Base-by-base conservation (phyloP, 2,113 vertebrate genomes). In the Nothocercus julius region DNA sequence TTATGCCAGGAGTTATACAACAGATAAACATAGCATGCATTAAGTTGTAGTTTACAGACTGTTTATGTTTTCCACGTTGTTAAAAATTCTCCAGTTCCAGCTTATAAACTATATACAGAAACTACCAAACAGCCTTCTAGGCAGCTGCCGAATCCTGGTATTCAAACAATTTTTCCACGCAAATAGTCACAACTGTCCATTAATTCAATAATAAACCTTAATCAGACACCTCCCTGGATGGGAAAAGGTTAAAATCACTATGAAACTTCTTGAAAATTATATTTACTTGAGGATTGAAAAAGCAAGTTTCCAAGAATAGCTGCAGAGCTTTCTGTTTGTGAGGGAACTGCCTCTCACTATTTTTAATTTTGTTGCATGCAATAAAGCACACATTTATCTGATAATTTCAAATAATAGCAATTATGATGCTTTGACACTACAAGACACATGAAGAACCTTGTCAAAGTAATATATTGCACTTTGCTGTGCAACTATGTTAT, bases 391-490 rank as follows among this genome's bases (percentile, higher is more conserved):
- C 49, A 20, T 83, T 87, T 49, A 68, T 47, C 59, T 63, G 42
- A 78, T 53, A 81, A 87, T 72, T 94, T 68, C 69, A 94, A 93
- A 87, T 89, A 95, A 90, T 77, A 95, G 90, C 36, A 24, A 75
- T 72, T 47, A 84, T 83, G 70, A 81, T 63, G 82, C 87, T 78
- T 92, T 96, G 93, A 94, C 94, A 90, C 91, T 84, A 83, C 85
- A 85, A 91, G 51, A 77, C 3, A 24, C 84, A 95, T 74, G 95
- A 96, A 97, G 95, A 92, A 42, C 86, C 49, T 90, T 88, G 94
- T 97, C 95, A 96, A 97, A 95, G 87, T 97, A 97, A 97, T 94
- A 96, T 92, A 97, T 86, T 84, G 72, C 94, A 77, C 47, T 96
- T 92, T 85, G 79, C 94, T 42, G 2, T 82, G 93, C 96, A 97